Conservation (phyloP, 2,113 vertebrate genomes). For the Rhinolophus sinicus region DNA sequence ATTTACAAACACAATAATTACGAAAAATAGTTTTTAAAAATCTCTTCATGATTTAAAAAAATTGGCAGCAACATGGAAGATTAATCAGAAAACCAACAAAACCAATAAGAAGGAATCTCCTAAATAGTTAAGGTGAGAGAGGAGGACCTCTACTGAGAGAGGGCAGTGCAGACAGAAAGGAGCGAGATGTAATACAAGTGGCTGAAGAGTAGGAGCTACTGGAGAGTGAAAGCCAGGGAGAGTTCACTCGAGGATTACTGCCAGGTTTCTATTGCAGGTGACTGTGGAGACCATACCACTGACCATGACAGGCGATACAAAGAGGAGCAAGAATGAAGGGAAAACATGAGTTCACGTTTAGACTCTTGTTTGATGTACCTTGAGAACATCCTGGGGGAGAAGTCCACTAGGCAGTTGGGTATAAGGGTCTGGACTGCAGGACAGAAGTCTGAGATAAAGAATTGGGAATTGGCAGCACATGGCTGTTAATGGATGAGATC, state of each 20-base stretch:
- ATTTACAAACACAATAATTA: slow-evolving; percentile 14
- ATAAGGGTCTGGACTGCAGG: slow-evolving; percentile 55
- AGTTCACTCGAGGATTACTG: not conserved
- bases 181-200: not conserved
- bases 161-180: not conserved
- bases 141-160: not conserved
- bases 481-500: not conserved
- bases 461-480: slow-evolving; percentile 1
- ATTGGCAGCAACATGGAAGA: not conserved
- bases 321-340: not conserved
- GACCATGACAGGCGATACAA: not conserved
- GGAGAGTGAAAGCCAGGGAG: not conserved
- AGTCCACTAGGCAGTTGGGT: not conserved
- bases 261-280: not conserved
- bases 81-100: slow-evolving; percentile 42
- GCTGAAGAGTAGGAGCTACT: not conserved
- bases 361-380: slow-evolving; percentile 45
- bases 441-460: slow-evolving; percentile 50
- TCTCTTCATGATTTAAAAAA: not conserved
- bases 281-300: not conserved
- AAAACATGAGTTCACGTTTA: not conserved
- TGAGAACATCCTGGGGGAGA: slow-evolving; percentile 48
- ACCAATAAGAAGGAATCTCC: not conserved
- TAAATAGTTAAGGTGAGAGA: slow-evolving; percentile 21
- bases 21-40: not conserved